A percentile compares a stretch with the other conserved stretches of the same genome.
Evolutionary conservation across 2,113 vertebrate genomes (phyloP).

Genomic region (Coracopsis vasa): DNA sequence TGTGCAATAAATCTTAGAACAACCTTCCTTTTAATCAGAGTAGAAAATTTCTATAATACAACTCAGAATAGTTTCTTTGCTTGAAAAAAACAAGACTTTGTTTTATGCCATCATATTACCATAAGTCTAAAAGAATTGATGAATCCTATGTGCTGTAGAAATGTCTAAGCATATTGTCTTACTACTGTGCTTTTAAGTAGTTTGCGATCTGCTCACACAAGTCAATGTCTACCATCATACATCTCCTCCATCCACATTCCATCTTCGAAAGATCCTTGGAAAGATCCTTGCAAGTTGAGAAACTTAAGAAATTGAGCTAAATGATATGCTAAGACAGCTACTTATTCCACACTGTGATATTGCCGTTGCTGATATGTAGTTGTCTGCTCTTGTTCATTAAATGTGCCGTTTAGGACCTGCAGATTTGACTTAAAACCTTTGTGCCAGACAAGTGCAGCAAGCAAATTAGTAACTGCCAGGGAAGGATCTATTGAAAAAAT

Average conservation of each 20-base stretch:
- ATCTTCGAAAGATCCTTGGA: not conserved
- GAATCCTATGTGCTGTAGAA: not conserved
- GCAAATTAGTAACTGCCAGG: conserved; percentile 13
- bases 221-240: not conserved
- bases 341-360: not conserved
- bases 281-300: not conserved
- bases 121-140: not conserved
- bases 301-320: not conserved
- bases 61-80: not conserved
- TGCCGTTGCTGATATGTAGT: not conserved
- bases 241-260: not conserved
- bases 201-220: not conserved
- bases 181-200: not conserved
- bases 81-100: not conserved
- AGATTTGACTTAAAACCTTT: conserved; percentile 25
- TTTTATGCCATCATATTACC: not conserved
- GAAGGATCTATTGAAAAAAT: not conserved
- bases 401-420: not conserved
- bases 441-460: not conserved
- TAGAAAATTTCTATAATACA: not conserved
- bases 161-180: not conserved
- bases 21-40: not conserved
- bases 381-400: not conserved
- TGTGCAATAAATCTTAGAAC: not conserved
- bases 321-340: not conserved